Evolutionary conservation across 2,797 vertebrate species (phyloP).

Genomic region (Potorous gilbertii): DNA sequence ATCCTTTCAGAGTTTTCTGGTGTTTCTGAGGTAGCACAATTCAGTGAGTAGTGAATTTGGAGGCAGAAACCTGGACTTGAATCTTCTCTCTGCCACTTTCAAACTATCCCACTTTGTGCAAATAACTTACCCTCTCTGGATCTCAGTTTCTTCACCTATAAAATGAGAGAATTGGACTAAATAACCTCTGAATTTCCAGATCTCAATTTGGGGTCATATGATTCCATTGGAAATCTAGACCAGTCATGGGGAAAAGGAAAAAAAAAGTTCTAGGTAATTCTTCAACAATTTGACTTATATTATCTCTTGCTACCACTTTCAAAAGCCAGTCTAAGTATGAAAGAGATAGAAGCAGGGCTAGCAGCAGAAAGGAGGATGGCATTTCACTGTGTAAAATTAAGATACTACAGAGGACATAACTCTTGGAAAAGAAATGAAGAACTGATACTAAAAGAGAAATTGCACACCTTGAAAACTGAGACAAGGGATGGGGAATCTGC

Average conservation of each 20-base stretch:
- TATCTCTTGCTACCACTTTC: not conserved
- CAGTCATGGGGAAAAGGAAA: not conserved
- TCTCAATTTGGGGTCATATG: not conserved
- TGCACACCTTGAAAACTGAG: not conserved
- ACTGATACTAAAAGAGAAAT: not conserved
- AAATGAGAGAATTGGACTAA: not conserved
- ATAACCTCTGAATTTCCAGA: too few species aligned
- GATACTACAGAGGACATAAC: not conserved
- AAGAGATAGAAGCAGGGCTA: not conserved
- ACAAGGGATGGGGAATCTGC: not conserved
- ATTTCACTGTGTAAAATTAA: slow-evolving; percentile 1
- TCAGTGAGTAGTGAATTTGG: not conserved
- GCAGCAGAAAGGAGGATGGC: not conserved
- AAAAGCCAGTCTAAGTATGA: not conserved
- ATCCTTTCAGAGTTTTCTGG: not conserved
- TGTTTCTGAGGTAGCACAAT: not conserved
- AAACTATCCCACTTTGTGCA: not conserved
- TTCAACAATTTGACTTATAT: not conserved
- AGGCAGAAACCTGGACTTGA: not conserved
- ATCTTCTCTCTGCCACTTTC: not conserved
- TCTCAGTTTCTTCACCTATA: not conserved
- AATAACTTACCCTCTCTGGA: too few species aligned
- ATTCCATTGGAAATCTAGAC: not conserved
- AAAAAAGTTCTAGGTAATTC: too few species aligned
- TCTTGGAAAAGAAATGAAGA: not conserved